These are phyloP conservation scores for Oreochromis mossambicus DNA, from an alignment of 2,797 vertebrate genomes.

Conservation along the genomic window DNA sequence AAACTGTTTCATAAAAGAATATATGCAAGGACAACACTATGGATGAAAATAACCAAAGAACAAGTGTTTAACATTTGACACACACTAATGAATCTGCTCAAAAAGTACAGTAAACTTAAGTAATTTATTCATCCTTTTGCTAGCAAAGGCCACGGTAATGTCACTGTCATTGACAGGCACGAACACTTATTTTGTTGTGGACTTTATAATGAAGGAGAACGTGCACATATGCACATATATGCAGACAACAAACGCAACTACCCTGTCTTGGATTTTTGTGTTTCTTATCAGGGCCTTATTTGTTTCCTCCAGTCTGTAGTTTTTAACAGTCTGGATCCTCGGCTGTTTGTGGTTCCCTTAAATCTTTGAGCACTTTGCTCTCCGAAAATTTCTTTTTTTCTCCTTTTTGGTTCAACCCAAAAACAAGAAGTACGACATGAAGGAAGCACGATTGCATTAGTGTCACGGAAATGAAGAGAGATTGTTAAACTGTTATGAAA, in stretches of 20 bases:
- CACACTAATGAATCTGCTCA: conserved; percentile 43
- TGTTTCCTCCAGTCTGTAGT: conserved; percentile 47
- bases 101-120: conserved; percentile 39
- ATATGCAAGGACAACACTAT: conserved; percentile 76
- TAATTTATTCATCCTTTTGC: conserved; percentile 55
- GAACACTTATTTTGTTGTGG: conserved; percentile 27
- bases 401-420: conserved; percentile 53
- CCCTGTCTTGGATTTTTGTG: conserved; percentile 48
- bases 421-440: conserved; percentile 39
- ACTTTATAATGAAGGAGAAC: conserved; percentile 46
- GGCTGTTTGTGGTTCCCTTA: conserved; percentile 41
- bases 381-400: conserved; percentile 8
- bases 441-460: conserved; percentile 51
- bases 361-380: conserved; percentile 34
- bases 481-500: conserved; percentile 54
- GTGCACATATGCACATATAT: conserved; percentile 2
- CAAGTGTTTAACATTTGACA: conserved; percentile 69
- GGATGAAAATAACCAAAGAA: conserved; percentile 81
- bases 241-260: conserved; percentile 27
- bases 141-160: conserved; percentile 57
- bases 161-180: conserved; percentile 44
- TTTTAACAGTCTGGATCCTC: conserved; percentile 13
- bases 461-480: conserved; percentile 47
- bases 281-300: conserved; percentile 58
- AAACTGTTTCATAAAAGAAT: conserved; percentile 50